Base-by-base conservation (phyloP, 2,113 vertebrate species). In the Otolemur garnettii region DNA sequence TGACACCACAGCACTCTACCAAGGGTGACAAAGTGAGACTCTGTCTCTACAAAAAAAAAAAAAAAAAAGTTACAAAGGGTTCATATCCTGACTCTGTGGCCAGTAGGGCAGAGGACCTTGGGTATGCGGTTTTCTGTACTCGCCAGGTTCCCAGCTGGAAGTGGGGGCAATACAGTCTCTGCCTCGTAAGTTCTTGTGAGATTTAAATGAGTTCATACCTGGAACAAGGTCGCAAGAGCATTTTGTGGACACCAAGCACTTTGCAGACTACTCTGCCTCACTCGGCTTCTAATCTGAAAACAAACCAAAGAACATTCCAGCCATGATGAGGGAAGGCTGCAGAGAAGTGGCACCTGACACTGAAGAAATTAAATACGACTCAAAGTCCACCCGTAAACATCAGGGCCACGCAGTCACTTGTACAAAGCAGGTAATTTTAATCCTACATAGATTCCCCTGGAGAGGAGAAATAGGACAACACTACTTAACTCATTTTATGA, bases 131-230 rank as follows among this genome's bases (percentile, higher is more conserved):
- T 45, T 64, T 35, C 71, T 64, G 64, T 66, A 13, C 11, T 33
- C 59, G 38, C 17, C 38, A 3, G 50, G 7, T 17, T 82, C 75
- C 74, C 71, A 33, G 45, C 75, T 30, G 18, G 24, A 74, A 14
- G 30, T 0, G 7, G 28, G 19, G 64, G n/a, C 15, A 4, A 1
- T 4, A 42, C 71, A 21, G 69, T 53, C 14, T 35, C 64, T 7
- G 1, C 26, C 72, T 30, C 7, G 0, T 8, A 9, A 17, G 55
- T 26, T 26, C 75, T 30, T 38, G 11, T 0, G 57, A 21, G 9
- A 4, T n/a, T 55, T 8, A 71, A 2, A 7, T 8, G 1, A 42
- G 38, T 2, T 5, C 14, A 35, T 1, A 1, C 87, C 22, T 30
- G 19, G 7, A 11, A 14, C 3, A 19, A 45, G 0, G 0, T 19